Base-by-base conservation (phyloP, 2,797 vertebrate species). In the Chrosomus eos region DNA sequence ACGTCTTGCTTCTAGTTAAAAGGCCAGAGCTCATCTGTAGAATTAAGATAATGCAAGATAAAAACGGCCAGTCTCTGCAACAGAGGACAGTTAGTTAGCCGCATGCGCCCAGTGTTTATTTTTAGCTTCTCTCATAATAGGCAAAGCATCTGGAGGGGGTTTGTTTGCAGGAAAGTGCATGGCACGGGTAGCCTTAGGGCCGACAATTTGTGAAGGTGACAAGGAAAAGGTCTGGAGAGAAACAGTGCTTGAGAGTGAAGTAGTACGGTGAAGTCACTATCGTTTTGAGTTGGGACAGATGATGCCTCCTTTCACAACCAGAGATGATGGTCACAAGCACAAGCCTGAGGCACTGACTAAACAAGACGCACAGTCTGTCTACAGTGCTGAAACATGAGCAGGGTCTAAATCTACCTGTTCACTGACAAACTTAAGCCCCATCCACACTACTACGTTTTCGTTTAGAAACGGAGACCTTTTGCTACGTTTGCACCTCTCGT, bases 261-360 rank as follows among this genome's bases (percentile, higher is more conserved):
- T 87, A 82, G 28, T 33, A 51, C 43, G 58, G 73, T 31, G 26
- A 67, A 72, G 38, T 89, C 87, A 79, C 72, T 79, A 68, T 83
- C 62, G 40, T 70, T 81, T 72, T 31, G 66, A 73, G 73, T n/a
- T 70, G 64, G 72, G 82, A 70, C 74, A 81, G 84, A 87, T 60
- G 71, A 80, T 64, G 48, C 28, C 68, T 71, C 64, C 28, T 45
- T 72, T 80, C 55, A 43, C 43, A 60, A 64, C 45, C 36, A n/a
- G 40, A 87, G 79, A 66, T 55, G 71, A 74, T 76, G 55, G 40
- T 85, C 62, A 66, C 26, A 38, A 23, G 58, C 43, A 43, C 18
- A 21, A 9, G 51, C 74, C 82, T 58, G 64, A 55, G 77, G 77
- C 70, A 8, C 38, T 7, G n/a, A 6, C 45, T 33, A 48, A 75